phyloP scores from a whole-genome alignment of 2,888 invertebrate genomes.

The Acanthosepion pharaonis region DNA sequence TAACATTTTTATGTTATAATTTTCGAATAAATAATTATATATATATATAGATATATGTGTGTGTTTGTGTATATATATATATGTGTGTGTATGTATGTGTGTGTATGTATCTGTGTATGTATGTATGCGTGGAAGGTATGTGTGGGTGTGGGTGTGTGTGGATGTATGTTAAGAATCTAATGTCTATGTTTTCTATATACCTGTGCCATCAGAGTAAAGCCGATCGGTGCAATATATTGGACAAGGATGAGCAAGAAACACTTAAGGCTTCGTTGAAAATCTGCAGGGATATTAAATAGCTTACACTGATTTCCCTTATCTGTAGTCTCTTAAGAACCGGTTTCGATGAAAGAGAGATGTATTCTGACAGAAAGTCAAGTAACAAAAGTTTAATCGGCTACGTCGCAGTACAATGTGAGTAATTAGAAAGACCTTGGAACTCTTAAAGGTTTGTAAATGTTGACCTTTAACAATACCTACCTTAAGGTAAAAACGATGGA shows the following conservation, averaged over 20 bases:
- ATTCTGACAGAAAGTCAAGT: background rate
- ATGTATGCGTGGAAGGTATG: no score
- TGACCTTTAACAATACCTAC: background rate
- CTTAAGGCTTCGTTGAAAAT: background rate
- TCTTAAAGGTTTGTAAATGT: background rate
- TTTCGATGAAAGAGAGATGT: background rate
- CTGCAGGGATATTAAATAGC: background rate
- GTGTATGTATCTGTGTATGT: background rate
- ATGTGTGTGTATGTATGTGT: background rate
- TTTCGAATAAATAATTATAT: no score
- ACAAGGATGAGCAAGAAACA: background rate
- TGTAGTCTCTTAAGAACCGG: background rate
- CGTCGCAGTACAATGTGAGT: background rate
- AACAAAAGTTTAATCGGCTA: background rate
- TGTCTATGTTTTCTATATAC: background rate
- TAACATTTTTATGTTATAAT: no score
- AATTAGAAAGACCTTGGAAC: background rate
- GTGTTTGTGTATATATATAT: no score
- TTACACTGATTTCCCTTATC: background rate
- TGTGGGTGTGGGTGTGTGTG: background rate
- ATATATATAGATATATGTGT: background rate
- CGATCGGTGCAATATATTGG: background rate
- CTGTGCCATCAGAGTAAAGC: background rate
- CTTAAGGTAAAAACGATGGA: background rate
- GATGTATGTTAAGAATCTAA: background rate